Conservation (phyloP, 2,888 invertebrate species). For the Thera obeliscata region DNA sequence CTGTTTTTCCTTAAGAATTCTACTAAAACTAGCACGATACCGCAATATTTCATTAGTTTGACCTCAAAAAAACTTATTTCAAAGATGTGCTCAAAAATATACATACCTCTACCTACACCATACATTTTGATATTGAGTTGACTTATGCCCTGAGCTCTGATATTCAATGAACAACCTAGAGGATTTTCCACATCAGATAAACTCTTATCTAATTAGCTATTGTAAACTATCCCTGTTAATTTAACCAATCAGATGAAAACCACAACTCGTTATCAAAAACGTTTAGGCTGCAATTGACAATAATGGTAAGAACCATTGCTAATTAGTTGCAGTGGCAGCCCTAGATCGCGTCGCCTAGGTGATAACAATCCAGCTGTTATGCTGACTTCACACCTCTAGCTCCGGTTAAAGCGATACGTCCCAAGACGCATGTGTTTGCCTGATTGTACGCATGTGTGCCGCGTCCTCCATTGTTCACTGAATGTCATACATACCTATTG, state of each 20-base stretch:
- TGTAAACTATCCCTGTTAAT: not conserved
- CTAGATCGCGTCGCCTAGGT: conserved; percentile 49
- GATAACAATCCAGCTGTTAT: conserved; percentile 72
- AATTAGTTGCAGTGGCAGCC: conserved; percentile 39
- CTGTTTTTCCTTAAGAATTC: not conserved
- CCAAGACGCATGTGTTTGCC: conserved; percentile 44
- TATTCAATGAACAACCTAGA: too few relatives aligned
- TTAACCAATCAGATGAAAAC: not conserved
- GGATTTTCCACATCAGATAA: not conserved
- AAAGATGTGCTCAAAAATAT: too few relatives aligned
- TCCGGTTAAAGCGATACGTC: conserved; percentile 54
- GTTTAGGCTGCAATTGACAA: too few relatives aligned
- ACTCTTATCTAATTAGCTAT: not conserved
- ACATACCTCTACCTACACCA: too few relatives aligned
- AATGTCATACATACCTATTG: conserved; percentile 21
- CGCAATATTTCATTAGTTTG: too few relatives aligned
- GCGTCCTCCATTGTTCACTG: conserved; percentile 41
- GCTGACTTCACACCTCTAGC: conserved; percentile 61
- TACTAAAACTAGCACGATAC: too few relatives aligned
- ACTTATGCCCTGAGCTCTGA: too few relatives aligned
- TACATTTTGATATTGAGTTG: too few relatives aligned
- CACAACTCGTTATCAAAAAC: too few relatives aligned
- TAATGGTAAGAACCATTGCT: not conserved
- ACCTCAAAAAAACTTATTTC: too few relatives aligned
- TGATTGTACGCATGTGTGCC: conserved; percentile 26